These are phyloP conservation scores for Lysandra bellargus DNA, from an alignment of 2,888 invertebrate species.

Conservation along the genomic window DNA sequence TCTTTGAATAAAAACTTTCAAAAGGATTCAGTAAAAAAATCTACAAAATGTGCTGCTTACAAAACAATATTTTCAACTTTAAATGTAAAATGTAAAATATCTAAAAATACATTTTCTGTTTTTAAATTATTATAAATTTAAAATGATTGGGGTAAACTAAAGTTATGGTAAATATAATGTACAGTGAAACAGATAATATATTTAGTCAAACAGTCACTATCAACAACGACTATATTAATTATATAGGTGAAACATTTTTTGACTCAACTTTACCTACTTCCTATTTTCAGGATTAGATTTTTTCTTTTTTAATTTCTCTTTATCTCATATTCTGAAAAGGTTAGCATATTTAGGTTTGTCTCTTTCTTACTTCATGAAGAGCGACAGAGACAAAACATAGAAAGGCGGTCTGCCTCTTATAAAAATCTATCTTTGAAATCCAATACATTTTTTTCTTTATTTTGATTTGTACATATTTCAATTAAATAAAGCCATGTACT, in stretches of 20 bases:
- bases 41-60: not conserved
- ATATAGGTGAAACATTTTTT: conserved; percentile 13
- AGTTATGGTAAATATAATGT: conserved; percentile 29
- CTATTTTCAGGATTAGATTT: not conserved
- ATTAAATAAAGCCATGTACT: not conserved
- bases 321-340: not conserved
- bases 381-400: not conserved
- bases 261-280: not conserved
- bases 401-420: not conserved
- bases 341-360: not conserved
- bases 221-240: conserved; percentile 15
- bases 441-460: not conserved
- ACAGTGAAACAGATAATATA: conserved; percentile 29
- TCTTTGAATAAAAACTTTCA: not conserved
- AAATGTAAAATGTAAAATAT: not conserved
- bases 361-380: not conserved
- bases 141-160: not conserved
- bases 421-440: not conserved
- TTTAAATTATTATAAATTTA: not conserved
- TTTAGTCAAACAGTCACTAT: conserved; percentile 15
- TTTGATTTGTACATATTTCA: not conserved
- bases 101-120: conserved; percentile 4
- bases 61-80: not conserved
- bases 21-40: not conserved
- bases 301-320: not conserved